phyloP scores from a whole-genome alignment of 2,888 invertebrate species.

The Aleiodes testaceus region DNA sequence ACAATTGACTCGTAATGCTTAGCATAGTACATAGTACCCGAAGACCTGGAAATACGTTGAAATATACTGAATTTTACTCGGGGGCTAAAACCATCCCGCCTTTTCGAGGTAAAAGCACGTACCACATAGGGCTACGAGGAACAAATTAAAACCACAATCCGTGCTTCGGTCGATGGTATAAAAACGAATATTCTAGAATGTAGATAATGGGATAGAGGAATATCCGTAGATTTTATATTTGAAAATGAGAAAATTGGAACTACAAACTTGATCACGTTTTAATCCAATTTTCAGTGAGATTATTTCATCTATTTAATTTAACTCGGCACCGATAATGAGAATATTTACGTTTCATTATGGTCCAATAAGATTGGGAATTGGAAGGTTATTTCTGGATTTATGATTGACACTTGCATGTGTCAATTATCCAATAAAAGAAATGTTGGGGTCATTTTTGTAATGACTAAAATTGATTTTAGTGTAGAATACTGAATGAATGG shows the following conservation, averaged over 20 bases:
- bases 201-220: constrained; percentile 35
- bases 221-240: constrained; percentile 14
- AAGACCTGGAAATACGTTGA: constrained; percentile 36
- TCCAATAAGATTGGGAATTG: too few relatives aligned
- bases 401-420: too few relatives aligned
- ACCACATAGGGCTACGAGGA: constrained; percentile 31
- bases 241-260: constrained; percentile 7
- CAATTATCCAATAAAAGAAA: too few relatives aligned
- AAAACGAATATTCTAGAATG: constrained; percentile 40
- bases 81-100: constrained; percentile 17
- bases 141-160: constrained; percentile 45
- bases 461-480: too few relatives aligned
- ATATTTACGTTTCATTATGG: too few relatives aligned
- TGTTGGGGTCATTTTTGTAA: too few relatives aligned
- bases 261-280: constrained; percentile 13
- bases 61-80: constrained; percentile 36
- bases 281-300: neutral
- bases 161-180: constrained; percentile 34
- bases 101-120: constrained; percentile 43
- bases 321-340: neutral
- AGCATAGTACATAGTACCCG: constrained; percentile 32
- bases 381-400: too few relatives aligned
- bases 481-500: too few relatives aligned
- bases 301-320: neutral
- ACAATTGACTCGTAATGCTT: constrained; percentile 38